Percentiles rank a stretch among this genome's conserved stretches.
Conservation (phyloP, 2,888 invertebrate genomes). For the Heliothis peltigera region DNA sequence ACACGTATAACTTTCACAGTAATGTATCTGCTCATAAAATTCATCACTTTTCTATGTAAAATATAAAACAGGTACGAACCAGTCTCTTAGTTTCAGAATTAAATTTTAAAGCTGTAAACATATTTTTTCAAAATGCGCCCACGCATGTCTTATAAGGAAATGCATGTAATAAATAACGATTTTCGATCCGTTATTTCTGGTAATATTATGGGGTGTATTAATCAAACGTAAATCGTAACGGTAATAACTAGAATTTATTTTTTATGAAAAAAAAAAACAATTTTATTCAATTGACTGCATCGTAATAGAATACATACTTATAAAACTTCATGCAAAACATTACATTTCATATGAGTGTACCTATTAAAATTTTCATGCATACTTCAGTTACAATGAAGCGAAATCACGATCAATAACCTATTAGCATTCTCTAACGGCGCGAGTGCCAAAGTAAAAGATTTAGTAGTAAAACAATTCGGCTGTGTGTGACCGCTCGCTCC, state of each 20-base stretch:
- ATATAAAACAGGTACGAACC: neutral
- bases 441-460: constrained; percentile 40
- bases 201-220: neutral
- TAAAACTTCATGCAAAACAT: neutral
- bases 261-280: neutral
- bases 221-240: neutral
- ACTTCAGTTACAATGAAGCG: neutral
- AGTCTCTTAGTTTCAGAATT: neutral
- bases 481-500: constrained; percentile 56
- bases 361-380: neutral
- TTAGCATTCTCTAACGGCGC: constrained; percentile 30
- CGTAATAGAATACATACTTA: neutral
- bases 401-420: constrained; percentile 35
- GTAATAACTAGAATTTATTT: neutral
- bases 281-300: neutral
- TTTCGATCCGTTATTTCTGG: neutral
- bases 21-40: neutral
- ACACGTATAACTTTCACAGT: neutral
- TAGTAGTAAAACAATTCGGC: constrained; percentile 55
- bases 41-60: neutral
- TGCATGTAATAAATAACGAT: neutral
- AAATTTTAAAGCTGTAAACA: too few relatives aligned
- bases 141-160: neutral
- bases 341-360: neutral
- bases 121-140: neutral